Evolutionary conservation across 2,797 vertebrate genomes (phyloP), one percentile per base, ranked within the genome.

Genomic region (Girardinus metallicus): DNA sequence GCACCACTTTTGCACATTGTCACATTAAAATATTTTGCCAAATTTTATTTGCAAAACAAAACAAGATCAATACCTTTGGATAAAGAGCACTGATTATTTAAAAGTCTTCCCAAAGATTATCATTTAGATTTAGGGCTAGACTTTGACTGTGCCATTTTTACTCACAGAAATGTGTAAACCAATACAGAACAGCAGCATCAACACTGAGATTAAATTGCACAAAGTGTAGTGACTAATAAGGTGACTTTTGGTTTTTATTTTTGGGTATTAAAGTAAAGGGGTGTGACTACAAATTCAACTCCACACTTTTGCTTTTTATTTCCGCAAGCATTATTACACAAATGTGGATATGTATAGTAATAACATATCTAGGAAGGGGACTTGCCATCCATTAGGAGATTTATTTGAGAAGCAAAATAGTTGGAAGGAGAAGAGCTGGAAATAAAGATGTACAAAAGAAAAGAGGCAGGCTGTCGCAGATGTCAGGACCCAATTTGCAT

Each of bases 401-500:
- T 92, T 88, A 87, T 92, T 84, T 87, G 43, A 76, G 73, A 57
- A 78, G 80, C 10, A 87, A 87, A 87, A 90, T 77, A 77, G 81
- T 84, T 76, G 74, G 72, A 44, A 89, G 88, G 87, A 91, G 93
- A 92, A 88, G 87, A 86, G 87, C 89, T 88, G 84, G 88, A 93
- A 93, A 95, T 95, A 94, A 94, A 95, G 94, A 95, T 93, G 93
- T 94, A 87, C 91, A 82, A 91, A 90, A 93, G 87, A 92, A 90
- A 91, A 86, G 91, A 92, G 92, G 89, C 91, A 93, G 88, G 88
- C 93, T 92, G 89, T 92, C 94, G 94, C 93, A 94, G 94, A 95
- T 96, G 94, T 96, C 94, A 94, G 89, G 93, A 91, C 87, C 92
- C 92, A 95, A 96, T 96, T 96, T 95, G 93, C 95, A 95, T 95